phyloP scores from a whole-genome alignment of 2,888 invertebrate genomes.

The Drosophila gaucha region DNA sequence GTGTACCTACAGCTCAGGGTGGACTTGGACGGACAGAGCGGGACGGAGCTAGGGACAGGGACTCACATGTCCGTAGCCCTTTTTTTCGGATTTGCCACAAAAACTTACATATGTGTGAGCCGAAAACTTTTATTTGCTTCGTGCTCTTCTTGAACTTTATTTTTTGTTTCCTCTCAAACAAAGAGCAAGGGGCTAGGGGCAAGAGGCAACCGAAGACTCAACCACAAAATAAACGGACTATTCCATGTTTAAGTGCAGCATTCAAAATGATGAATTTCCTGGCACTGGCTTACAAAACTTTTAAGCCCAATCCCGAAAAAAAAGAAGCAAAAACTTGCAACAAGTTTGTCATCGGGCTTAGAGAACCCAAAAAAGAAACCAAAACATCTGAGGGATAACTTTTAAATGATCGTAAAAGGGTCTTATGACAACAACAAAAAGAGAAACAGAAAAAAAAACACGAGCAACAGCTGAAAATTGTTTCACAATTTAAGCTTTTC shows the following conservation, averaged over 20 bases:
- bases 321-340: background rate
- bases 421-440: too few relatives aligned
- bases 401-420: constrained; percentile 9
- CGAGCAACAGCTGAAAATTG: constrained; percentile 6
- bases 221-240: constrained; percentile 39
- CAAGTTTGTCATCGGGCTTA: constrained; percentile 15
- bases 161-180: background rate
- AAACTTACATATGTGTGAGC: constrained; percentile 29
- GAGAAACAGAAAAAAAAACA: too few relatives aligned
- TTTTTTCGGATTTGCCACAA: constrained; percentile 15
- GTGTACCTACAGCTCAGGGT: background rate
- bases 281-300: constrained; percentile 28
- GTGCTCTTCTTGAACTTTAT: background rate
- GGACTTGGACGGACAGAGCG: background rate
- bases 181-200: background rate
- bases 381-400: constrained; percentile 5
- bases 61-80: constrained; percentile 1
- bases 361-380: background rate
- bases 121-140: constrained; percentile 41
- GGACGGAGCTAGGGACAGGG: background rate
- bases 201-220: constrained; percentile 2
- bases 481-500: background rate
- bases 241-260: constrained; percentile 46
- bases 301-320: constrained; percentile 8
- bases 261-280: constrained; percentile 44